Evolutionary conservation across 2,888 invertebrate genomes (phyloP), one percentile per base, ranked within the genome.

Genomic region (Loripinus fragilis): DNA sequence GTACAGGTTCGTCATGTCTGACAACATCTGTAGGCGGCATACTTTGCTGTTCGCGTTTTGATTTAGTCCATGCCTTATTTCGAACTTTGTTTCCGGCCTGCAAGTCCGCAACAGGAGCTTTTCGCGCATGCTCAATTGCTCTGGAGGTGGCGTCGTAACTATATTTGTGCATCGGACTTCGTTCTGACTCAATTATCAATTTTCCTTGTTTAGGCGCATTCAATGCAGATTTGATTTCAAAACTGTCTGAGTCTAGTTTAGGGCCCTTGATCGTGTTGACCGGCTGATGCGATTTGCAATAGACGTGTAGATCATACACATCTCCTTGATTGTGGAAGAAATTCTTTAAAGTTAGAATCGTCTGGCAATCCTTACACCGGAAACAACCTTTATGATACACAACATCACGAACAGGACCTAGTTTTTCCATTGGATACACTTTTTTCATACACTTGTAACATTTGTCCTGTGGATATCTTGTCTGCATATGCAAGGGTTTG

Each of bases 341-440:
- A 75, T 85, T 89, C 70, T 89, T 88, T 71, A 90, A 71, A 35
- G 77, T 87, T 15, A 90, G 74, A 68, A 60, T 85, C 7, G 87
- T 89, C 8, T 79, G 72, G 73, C 90, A 90, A 2, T 78, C 79
- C 28, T 83, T 86, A 71, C 90, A 90, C n/a, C 81, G 78, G 67
- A 90, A 90, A 68, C 90, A 90, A 8, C 76, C 79, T 76, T 90
- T 90, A 70, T 90, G 90, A 65, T 88, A 90, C 30, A 89, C 83
- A 20, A 86, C 90, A 20, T 87, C 89, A 55, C 87, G 84, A 0
- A 87, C 82, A 8, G 90, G 90, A 0, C 90, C 90, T 0, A 86
- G 55, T 50, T 85, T 87, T 71, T 90, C 90, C 87, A 90, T 87
- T 20, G 86, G 86, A 72, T 90, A 90, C 0, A 90, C 88, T 74